Base-by-base conservation (phyloP, 1,140 invertebrate genomes). In the Drosophila pandora region DNA sequence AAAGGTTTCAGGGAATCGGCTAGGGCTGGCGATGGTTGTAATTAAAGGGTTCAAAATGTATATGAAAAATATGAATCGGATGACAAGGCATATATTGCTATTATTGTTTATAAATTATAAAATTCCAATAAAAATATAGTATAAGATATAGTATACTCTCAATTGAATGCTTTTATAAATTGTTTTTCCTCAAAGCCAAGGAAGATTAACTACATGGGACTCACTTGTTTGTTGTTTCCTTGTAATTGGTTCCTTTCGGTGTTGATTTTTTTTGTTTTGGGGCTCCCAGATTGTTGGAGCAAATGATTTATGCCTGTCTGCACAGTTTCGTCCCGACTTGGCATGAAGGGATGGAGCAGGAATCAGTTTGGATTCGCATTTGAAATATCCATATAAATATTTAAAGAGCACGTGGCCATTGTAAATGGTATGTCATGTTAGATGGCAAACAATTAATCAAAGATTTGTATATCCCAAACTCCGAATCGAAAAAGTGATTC, bases 361-460 rank as follows among this genome's bases (percentile, higher is more conserved):
- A 68, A 69, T 69, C 73, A 45, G 74, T 58, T 76, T 48, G 41
- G 60, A 47, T 71, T 76, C 62, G 41, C 50, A 77, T 64, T 50
- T 65, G 70, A 55, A 73, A 57, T 52, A 75, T 60, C 57, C 60
- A 49, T 22, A 87, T 87, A 76, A 87, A 87, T 87, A 87, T 88
- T 87, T 88, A 88, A 87, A 88, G 75, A 82, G 82, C 82, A 82
- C 83, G 82, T 87, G 82, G 82, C 83, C 70, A 75, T 87, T 85
- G 82, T 85, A 85, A 85, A 85, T 85, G 78, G 82, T 85, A 78
- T 87, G 82, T 76, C 82, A 76, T 88, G 82, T 88, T 76, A 65
- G 75, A 65, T 65, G 83, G 65, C 67, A 58, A 73, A 87, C 82
- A 87, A 87, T 88, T 87, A 87, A 87, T 87, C 82, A 87, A 87